Conservation (phyloP, 2,113 vertebrate genomes). For the Sinocyclocheilus anophthalmus region DNA sequence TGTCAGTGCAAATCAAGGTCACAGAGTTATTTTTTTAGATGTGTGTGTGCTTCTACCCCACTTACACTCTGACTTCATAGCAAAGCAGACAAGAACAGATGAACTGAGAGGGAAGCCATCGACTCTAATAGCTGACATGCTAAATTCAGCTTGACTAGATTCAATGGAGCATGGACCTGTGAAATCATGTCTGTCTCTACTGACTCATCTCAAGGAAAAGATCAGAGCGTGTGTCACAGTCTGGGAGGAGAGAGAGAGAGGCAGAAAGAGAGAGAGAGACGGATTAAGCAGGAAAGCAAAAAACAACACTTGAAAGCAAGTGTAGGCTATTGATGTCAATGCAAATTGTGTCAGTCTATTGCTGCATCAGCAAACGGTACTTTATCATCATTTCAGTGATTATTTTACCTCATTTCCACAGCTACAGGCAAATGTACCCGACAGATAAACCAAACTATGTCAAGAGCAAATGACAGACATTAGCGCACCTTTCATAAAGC, state of each 20-base stretch:
- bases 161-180: conserved; percentile 2
- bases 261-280: conserved; percentile 23
- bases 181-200: conserved; percentile 9
- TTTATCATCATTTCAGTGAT: neutral
- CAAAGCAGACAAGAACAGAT: neutral
- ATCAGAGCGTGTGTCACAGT: neutral
- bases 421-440: neutral
- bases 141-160: conserved; percentile 26
- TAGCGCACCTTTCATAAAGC: neutral
- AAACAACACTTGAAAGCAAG: neutral
- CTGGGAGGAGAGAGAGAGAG: conserved; percentile 37
- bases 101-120: neutral
- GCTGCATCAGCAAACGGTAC: neutral
- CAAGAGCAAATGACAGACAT: neutral
- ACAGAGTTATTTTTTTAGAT: neutral
- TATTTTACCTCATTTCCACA: conserved; percentile 3
- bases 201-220: conserved; percentile 14
- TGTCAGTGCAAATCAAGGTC: neutral
- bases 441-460: neutral
- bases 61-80: neutral
- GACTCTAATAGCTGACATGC: neutral
- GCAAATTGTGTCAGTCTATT: neutral
- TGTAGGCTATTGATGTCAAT: conserved; percentile 11
- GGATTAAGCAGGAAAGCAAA: conserved; percentile 6
- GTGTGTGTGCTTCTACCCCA: neutral